Conservation (phyloP, 2,888 invertebrate genomes). For the Lepidochitona cinerea region DNA sequence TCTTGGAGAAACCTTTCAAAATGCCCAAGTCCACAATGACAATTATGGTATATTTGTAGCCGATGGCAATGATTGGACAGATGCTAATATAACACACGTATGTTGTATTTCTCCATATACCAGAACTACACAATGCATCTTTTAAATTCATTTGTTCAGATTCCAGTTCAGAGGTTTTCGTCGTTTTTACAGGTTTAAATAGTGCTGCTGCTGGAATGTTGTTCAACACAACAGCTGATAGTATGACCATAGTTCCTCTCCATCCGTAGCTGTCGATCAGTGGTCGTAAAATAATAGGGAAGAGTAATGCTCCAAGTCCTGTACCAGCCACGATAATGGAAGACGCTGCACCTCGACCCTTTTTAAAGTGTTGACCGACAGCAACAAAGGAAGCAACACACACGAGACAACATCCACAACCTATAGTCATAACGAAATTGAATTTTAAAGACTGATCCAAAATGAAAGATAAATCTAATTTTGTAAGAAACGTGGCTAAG, state of each 20-base stretch:
- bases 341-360: not conserved
- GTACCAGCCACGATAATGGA: not conserved
- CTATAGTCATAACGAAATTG: no score
- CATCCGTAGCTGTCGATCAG: not conserved
- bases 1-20: not conserved
- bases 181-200: not conserved
- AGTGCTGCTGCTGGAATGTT: not conserved
- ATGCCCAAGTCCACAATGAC: not conserved
- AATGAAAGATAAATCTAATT: no score
- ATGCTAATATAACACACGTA: not conserved
- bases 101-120: not conserved
- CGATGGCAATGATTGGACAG: not conserved
- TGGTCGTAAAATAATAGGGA: not conserved
- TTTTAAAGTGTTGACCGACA: not conserved
- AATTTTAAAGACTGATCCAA: no score
- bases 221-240: not conserved
- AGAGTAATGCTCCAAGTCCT: not conserved
- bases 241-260: not conserved
- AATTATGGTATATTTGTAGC: not conserved
- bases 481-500: no score
- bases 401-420: slow-evolving; percentile 1
- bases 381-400: not conserved
- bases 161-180: not conserved
- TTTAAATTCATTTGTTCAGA: not conserved
- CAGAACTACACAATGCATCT: not conserved